phyloP scores from a whole-genome alignment of 2,797 vertebrate species.

The Anas georgica region DNA sequence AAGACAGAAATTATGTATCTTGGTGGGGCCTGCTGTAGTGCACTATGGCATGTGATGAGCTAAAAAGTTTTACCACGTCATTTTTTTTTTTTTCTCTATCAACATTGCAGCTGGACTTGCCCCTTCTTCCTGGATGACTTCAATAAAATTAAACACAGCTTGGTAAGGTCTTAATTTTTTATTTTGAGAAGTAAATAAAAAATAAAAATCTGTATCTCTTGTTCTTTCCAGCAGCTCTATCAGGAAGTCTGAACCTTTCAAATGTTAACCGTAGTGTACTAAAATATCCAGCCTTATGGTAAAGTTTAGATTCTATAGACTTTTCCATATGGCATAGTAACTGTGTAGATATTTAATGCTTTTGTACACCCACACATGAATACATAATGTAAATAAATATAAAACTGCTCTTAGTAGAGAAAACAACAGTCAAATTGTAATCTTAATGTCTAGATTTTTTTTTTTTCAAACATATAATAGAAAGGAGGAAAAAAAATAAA shows the following conservation, averaged over 20 bases:
- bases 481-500: neutral
- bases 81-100: neutral
- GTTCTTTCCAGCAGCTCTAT: neutral
- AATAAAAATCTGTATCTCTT: neutral
- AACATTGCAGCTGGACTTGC: neutral
- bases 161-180: neutral
- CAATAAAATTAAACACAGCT: neutral
- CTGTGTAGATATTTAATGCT: neutral
- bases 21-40: neutral
- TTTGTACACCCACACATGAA: neutral
- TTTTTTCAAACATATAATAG: neutral
- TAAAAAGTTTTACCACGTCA: neutral
- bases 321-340: conserved; percentile 9
- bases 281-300: conserved; percentile 9
- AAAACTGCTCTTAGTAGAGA: neutral
- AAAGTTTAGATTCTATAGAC: neutral
- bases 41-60: neutral
- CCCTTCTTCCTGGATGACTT: neutral
- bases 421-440: neutral
- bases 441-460: neutral
- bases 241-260: neutral
- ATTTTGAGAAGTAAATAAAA: neutral
- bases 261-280: neutral
- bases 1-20: neutral
- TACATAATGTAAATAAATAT: conserved; percentile 26